Evolutionary conservation across 2,113 vertebrate species (phyloP).

Genomic region (Solea solea): DNA sequence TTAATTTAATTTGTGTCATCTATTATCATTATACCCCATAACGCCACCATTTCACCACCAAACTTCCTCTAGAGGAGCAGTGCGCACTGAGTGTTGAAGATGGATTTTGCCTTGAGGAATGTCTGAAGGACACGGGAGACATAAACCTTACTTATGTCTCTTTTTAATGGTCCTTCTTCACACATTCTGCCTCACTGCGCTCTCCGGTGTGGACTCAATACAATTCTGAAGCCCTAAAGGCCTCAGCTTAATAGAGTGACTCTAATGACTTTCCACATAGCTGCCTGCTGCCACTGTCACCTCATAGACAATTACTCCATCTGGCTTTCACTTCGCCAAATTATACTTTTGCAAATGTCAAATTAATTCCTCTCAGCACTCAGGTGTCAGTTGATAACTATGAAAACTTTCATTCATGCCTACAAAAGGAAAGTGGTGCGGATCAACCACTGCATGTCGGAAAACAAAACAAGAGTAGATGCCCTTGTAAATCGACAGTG

Average conservation of each 20-base stretch:
- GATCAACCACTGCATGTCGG: too few species aligned
- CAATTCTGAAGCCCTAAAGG: conserved; percentile 39
- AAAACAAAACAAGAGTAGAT: too few species aligned
- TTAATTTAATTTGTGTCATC: neutral
- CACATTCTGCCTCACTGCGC: conserved; percentile 42
- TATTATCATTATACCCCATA: neutral
- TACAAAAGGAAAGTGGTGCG: neutral
- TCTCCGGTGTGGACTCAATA: conserved; percentile 34
- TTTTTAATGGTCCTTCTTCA: conserved; percentile 23
- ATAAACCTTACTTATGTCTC: conserved; percentile 17
- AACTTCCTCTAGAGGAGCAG: neutral
- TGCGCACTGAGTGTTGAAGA: neutral
- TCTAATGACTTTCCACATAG: conserved; percentile 71
- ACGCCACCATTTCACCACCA: neutral
- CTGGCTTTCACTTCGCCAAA: conserved; percentile 40
- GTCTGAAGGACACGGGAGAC: conserved; percentile 16
- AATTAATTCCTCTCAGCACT: conserved; percentile 5
- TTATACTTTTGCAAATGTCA: conserved; percentile 42
- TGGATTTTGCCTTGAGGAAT: neutral
- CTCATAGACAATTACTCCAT: conserved; percentile 49
- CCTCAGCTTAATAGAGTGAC: conserved; percentile 55
- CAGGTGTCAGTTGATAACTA: conserved; percentile 11
- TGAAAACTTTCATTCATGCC: neutral
- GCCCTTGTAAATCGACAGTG: too few species aligned
- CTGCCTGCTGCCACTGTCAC: conserved; percentile 48